These are phyloP conservation scores for Tubulanus polymorphus DNA, from an alignment of 2,888 invertebrate genomes.

Conservation along the genomic window DNA sequence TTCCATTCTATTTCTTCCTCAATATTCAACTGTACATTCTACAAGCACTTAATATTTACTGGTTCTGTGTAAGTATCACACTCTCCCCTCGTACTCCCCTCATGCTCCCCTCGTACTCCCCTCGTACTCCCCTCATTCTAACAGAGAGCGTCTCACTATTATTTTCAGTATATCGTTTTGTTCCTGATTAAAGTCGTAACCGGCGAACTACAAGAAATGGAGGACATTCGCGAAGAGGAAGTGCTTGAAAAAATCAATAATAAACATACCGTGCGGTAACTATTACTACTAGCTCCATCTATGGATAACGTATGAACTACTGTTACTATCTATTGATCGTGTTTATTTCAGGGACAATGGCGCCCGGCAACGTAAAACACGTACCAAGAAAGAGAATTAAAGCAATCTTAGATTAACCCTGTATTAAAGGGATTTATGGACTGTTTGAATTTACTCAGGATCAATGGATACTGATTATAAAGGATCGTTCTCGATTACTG, in stretches of 20 bases:
- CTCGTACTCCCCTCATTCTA: background rate
- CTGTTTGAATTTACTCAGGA: too few species aligned
- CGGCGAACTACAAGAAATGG: slow-evolving; percentile 45
- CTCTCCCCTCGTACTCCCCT: background rate
- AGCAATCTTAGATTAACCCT: too few species aligned
- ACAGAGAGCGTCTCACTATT: background rate
- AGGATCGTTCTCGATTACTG: too few species aligned
- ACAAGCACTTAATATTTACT: slow-evolving; percentile 44
- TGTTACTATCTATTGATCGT: too few species aligned
- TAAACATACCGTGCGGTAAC: too few species aligned
- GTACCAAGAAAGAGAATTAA: too few species aligned
- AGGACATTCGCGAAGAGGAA: slow-evolving; percentile 47
- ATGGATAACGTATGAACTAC: too few species aligned
- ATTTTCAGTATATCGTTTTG: slow-evolving; percentile 41
- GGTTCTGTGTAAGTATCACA: slow-evolving; percentile 43
- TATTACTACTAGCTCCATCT: too few species aligned
- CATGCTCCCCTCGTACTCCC: background rate
- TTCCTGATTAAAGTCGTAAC: slow-evolving; percentile 45
- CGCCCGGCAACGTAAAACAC: too few species aligned
- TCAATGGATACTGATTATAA: too few species aligned
- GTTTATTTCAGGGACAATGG: too few species aligned
- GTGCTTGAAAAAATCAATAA: slow-evolving; percentile 22
- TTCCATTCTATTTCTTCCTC: slow-evolving; percentile 40
- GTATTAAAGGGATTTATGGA: too few species aligned
- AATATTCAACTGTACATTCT: slow-evolving; percentile 42